phyloP scores from a whole-genome alignment of 2,888 invertebrate genomes.

The Hydriomena furcata region DNA sequence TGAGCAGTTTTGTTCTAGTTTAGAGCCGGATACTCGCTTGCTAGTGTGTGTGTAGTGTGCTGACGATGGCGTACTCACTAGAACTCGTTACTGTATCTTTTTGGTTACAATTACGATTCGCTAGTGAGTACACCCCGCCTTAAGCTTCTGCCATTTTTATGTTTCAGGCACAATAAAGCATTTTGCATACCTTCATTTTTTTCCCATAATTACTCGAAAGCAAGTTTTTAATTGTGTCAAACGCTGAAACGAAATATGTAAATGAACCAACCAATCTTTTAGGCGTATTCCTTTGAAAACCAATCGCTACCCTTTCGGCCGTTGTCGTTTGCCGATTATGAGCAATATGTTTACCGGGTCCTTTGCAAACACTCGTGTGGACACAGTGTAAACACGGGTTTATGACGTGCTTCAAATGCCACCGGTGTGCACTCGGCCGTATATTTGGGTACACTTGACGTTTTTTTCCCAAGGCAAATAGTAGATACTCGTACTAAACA shows the following conservation, averaged over 20 bases:
- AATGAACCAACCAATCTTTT: not conserved
- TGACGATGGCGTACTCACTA: too few species aligned
- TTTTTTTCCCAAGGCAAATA: conserved; percentile 31
- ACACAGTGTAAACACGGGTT: conserved; percentile 43
- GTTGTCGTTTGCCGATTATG: conserved; percentile 37
- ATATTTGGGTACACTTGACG: conserved; percentile 35
- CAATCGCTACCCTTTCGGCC: conserved; percentile 31
- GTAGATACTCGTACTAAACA: conserved; percentile 27
- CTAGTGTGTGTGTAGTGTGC: too few species aligned
- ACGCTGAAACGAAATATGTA: not conserved
- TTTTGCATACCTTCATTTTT: too few species aligned
- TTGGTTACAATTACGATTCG: too few species aligned
- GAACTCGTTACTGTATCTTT: too few species aligned
- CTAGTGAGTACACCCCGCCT: too few species aligned
- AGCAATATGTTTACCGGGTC: conserved; percentile 48
- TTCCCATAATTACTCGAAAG: too few species aligned
- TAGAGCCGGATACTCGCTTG: too few species aligned
- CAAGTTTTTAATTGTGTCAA: not conserved
- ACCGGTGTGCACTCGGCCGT: conserved; percentile 34
- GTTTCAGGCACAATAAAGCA: too few species aligned
- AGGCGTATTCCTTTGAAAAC: conserved; percentile 31
- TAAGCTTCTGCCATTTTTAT: too few species aligned
- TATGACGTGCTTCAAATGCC: conserved; percentile 40
- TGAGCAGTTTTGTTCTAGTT: too few species aligned
- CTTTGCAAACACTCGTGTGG: conserved; percentile 44